These are phyloP conservation scores for Parambassis ranga DNA, from an alignment of 2,797 vertebrate genomes.

Conservation along the genomic window DNA sequence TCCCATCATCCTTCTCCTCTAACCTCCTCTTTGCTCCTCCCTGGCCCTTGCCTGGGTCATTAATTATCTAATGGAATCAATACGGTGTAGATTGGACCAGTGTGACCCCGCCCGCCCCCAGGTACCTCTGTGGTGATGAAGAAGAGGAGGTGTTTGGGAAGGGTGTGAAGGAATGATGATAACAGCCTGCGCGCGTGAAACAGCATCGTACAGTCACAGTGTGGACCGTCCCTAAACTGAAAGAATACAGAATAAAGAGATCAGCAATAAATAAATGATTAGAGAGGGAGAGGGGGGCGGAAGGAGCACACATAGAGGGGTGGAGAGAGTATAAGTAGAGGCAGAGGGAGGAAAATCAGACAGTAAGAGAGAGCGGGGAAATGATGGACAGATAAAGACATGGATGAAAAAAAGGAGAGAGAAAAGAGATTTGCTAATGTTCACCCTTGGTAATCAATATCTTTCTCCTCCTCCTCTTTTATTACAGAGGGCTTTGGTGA, in stretches of 20 bases:
- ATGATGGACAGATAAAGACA: constrained; percentile 63
- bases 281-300: constrained; percentile 42
- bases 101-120: constrained; percentile 77
- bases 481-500: constrained; percentile 68
- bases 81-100: constrained; percentile 81
- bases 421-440: constrained; percentile 76
- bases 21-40: constrained; percentile 63
- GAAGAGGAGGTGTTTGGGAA: constrained; percentile 57
- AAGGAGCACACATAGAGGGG: constrained; percentile 48
- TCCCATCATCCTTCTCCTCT: constrained; percentile 39
- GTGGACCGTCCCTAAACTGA: constrained; percentile 57
- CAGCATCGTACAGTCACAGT: constrained; percentile 3
- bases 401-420: constrained; percentile 48
- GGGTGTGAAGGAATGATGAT: constrained; percentile 59
- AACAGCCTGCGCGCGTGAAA: constrained; percentile 40
- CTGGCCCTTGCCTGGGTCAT: constrained; percentile 77
- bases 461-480: constrained; percentile 70
- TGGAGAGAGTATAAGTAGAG: constrained; percentile 41
- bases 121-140: constrained; percentile 70
- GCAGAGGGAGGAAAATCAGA: constrained; percentile 44
- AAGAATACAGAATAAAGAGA: constrained; percentile 66
- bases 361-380: constrained; percentile 25
- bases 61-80: constrained; percentile 88
- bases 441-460: constrained; percentile 73
- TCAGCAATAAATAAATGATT: constrained; percentile 76